Percentiles rank a stretch among this genome's conserved stretches.
Evolutionary conservation across 2,888 invertebrate species (phyloP).

Genomic region (Diplolepis rosae): DNA sequence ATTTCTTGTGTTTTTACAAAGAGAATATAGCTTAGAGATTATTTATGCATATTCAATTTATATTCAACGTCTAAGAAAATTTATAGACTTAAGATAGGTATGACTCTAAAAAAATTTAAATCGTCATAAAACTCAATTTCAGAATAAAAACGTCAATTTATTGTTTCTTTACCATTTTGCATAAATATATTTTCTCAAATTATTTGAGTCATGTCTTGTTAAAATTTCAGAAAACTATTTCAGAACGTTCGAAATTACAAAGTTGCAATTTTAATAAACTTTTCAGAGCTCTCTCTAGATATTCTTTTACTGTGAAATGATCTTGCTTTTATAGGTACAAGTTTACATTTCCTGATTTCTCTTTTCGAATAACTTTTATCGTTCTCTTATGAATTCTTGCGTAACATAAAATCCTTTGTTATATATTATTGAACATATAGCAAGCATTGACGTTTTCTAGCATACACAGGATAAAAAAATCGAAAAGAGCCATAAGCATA

Average conservation of each 20-base stretch:
- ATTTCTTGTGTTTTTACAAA: neutral
- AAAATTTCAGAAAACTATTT: no score
- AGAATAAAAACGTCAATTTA: neutral
- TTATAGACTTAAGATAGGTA: neutral
- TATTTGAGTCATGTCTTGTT: no score
- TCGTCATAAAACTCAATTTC: neutral
- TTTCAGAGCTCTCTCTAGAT: neutral
- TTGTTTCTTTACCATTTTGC: no score
- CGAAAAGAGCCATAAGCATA: conserved; percentile 19
- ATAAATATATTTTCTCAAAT: no score
- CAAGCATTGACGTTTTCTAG: conserved; percentile 1
- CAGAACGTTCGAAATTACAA: no score
- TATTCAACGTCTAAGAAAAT: neutral
- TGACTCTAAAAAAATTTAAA: neutral
- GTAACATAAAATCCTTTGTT: neutral
- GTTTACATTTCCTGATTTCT: neutral
- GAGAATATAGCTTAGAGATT: neutral
- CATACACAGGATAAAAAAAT: conserved; percentile 16
- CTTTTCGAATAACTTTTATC: neutral
- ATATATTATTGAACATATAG: no score
- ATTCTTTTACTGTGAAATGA: neutral
- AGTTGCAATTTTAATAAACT: no score
- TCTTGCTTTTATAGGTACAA: neutral
- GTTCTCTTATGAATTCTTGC: neutral
- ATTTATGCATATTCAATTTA: neutral